These are phyloP conservation scores for Pinna nobilis DNA, from an alignment of 1,140 invertebrate genomes.

Conservation along the genomic window DNA sequence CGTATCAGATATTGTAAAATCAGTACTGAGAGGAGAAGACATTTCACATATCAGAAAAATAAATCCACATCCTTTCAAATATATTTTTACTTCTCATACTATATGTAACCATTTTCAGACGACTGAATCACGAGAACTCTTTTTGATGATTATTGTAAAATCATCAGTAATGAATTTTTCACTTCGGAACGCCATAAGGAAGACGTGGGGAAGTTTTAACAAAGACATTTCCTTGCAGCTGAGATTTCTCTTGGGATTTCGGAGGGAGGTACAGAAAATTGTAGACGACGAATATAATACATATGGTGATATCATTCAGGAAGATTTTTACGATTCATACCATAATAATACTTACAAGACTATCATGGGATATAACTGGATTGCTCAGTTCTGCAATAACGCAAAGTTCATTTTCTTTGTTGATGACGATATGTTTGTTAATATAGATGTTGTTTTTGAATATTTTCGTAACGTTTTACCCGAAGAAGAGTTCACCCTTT, in stretches of 20 bases:
- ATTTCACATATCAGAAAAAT: too few relatives aligned
- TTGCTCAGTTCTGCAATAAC: slow-evolving; percentile 28
- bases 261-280: slow-evolving; percentile 4
- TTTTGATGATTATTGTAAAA: slow-evolving; percentile 37
- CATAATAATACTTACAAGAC: slow-evolving; percentile 46
- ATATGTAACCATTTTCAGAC: too few relatives aligned
- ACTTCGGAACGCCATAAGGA: slow-evolving; percentile 20
- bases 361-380: slow-evolving; percentile 54
- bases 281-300: slow-evolving; percentile 34
- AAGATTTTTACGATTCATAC: slow-evolving; percentile 51
- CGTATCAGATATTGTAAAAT: too few relatives aligned
- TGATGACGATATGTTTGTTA: slow-evolving; percentile 54
- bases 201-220: slow-evolving; percentile 14
- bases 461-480: not conserved
- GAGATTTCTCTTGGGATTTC: slow-evolving; percentile 29
- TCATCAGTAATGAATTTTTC: slow-evolving; percentile 28
- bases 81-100: slow-evolving; percentile 7
- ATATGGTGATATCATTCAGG: slow-evolving; percentile 53
- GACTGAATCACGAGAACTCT: not conserved
- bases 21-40: too few relatives aligned
- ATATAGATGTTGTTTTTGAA: slow-evolving; percentile 22
- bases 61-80: slow-evolving; percentile 27
- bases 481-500: not conserved
- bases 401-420: slow-evolving; percentile 43
- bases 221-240: not conserved